A percentile compares a stretch with the other conserved stretches of the same genome.
Conservation (phyloP, 2,888 invertebrate genomes). For the Aphidius colemani region DNA sequence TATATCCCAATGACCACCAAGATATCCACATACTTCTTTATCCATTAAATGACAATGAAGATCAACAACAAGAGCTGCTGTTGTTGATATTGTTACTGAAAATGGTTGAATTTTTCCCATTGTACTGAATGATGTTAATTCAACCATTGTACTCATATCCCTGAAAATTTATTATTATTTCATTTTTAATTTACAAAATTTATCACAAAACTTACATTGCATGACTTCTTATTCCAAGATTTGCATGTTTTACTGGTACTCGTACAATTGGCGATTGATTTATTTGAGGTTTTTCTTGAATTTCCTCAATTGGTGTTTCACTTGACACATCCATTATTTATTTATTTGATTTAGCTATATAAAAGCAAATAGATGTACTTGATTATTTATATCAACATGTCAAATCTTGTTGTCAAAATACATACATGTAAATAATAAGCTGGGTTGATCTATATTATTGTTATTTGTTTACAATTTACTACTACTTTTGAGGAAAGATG, state of each 20-base stretch:
- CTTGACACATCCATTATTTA: constrained; percentile 32
- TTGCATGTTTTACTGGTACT: constrained; percentile 58
- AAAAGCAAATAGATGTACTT: too few species aligned
- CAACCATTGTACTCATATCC: constrained; percentile 87
- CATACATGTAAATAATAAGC: too few species aligned
- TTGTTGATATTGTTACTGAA: constrained; percentile 82
- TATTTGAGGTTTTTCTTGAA: constrained; percentile 23
- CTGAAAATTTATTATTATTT: constrained; percentile 59
- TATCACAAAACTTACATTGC: constrained; percentile 49
- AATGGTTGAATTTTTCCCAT: constrained; percentile 93
- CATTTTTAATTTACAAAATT: background rate
- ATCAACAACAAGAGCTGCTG: constrained; percentile 85
- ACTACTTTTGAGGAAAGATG: too few species aligned
- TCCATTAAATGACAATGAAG: constrained; percentile 93
- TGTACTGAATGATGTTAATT: constrained; percentile 85
- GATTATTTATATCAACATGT: too few species aligned
- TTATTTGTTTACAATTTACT: too few species aligned
- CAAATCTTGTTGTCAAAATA: too few species aligned
- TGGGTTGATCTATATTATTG: too few species aligned
- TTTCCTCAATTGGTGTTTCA: constrained; percentile 33
- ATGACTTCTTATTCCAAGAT: constrained; percentile 57
- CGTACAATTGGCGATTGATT: constrained; percentile 46
- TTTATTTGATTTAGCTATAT: too few species aligned
- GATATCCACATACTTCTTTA: constrained; percentile 93
- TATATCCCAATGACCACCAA: constrained; percentile 94